A percentile compares a stretch with the other conserved stretches of the same genome.
phyloP scores from a whole-genome alignment of 2,888 invertebrate species.

The Chloromyia formosa region DNA sequence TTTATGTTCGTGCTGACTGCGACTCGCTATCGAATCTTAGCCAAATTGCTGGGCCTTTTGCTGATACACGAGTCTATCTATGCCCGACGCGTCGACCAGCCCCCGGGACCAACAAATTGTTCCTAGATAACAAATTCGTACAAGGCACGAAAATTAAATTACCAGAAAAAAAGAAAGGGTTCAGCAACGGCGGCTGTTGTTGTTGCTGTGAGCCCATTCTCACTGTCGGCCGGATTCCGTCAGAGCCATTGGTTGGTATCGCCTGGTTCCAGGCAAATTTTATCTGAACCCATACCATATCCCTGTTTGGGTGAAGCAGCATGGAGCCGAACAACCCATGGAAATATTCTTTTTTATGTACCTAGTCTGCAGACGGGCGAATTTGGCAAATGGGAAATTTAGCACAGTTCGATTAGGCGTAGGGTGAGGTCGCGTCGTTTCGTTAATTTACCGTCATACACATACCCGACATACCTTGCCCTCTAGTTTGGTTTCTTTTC shows the following conservation, averaged over 20 bases:
- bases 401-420: background rate
- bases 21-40: background rate
- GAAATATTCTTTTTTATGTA: too few relatives aligned
- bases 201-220: background rate
- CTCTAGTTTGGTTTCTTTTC: background rate
- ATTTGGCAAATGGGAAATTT: background rate
- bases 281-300: background rate
- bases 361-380: background rate
- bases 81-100: background rate
- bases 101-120: background rate
- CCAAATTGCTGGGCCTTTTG: background rate
- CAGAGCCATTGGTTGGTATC: background rate
- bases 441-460: slow-evolving; percentile 11
- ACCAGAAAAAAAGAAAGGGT: slow-evolving; percentile 18
- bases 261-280: background rate
- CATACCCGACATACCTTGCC: background rate
- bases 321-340: background rate
- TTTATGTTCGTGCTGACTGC: too few relatives aligned
- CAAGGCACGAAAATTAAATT: slow-evolving; percentile 41
- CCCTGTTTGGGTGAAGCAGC: background rate
- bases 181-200: too few relatives aligned
- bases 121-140: slow-evolving; percentile 25
- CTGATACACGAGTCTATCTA: background rate
- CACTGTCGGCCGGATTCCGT: background rate
- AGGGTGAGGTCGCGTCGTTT: slow-evolving; percentile 16